These are phyloP conservation scores for Odobenus rosmarus DNA, from an alignment of 2,113 vertebrate genomes.

Conservation along the genomic window DNA sequence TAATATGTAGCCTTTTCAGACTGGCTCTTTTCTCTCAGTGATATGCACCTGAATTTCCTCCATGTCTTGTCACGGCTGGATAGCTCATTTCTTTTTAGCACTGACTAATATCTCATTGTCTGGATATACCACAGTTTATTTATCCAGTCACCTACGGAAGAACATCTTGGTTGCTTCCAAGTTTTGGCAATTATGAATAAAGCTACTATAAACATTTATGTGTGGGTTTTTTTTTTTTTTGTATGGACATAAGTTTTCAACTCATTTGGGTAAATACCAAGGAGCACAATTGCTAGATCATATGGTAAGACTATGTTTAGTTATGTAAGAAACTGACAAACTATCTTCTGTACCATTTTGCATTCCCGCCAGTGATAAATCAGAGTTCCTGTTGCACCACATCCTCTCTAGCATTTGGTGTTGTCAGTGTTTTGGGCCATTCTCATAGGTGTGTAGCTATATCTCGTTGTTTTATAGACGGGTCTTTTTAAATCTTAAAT, in stretches of 20 bases:
- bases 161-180: conserved; percentile 3
- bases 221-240: neutral
- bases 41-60: neutral
- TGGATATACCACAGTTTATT: neutral
- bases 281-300: neutral
- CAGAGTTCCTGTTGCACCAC: neutral
- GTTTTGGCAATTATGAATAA: neutral
- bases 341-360: neutral
- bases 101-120: neutral
- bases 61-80: neutral
- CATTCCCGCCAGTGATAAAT: neutral
- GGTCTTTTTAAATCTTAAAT: neutral
- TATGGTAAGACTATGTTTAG: neutral
- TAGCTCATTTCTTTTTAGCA: neutral
- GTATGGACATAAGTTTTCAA: neutral
- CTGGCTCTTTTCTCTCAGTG: neutral
- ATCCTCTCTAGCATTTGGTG: neutral
- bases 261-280: neutral
- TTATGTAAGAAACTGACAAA: neutral
- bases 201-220: neutral
- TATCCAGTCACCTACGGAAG: neutral
- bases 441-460: neutral
- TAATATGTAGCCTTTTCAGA: neutral
- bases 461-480: neutral
- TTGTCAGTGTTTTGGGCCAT: neutral